Evolutionary conservation across 2,113 vertebrate genomes (phyloP), one percentile per base, ranked within the genome.

Genomic region (Ochotona princeps): DNA sequence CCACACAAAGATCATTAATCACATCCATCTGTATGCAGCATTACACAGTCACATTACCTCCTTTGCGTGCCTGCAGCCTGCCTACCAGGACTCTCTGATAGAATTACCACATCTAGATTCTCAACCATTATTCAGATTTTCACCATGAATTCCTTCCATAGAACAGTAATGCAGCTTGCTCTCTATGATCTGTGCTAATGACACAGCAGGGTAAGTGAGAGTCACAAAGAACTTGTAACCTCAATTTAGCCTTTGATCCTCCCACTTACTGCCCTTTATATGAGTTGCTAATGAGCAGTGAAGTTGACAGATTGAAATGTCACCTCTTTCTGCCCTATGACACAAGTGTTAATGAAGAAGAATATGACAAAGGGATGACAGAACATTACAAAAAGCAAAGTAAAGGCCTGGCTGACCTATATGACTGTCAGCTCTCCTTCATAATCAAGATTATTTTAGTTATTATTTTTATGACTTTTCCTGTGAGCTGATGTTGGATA

Each of bases 301-400:
- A 93, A 93, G 83, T 78, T 95, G 95, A 87, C 87, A 96, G 94
- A 93, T 95, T 94, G 92, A 97, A 97, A 95, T 95, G 74, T 89
- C 94, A 91, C 74, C 83, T 95, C 92, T 94, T 88, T 92, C 83
- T 86, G 85, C 61, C 94, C 88, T 86, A 38, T 83, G 44, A 88
- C 79, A 73, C 72, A 90, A 83, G 80, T 93, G 89, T 86, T 93
- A 92, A 97, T 93, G 83, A 96, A 85, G 81, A 91, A 61, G 47
- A 92, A 73, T 93, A 93, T 92, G 86, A 94, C 82, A 91, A 95
- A 79, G 38, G 54, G 63, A 61, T 88, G 86, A 90, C 61, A 90
- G 86, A 35, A 91, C 51, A 93, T 72, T 65, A 80, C 83, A 61
- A 79, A 90, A 85, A 87, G 54, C 44, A 90, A 92, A 90, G 63